Evolutionary conservation across 2,113 vertebrate species (phyloP).

Genomic region (Nesogale talazaci): DNA sequence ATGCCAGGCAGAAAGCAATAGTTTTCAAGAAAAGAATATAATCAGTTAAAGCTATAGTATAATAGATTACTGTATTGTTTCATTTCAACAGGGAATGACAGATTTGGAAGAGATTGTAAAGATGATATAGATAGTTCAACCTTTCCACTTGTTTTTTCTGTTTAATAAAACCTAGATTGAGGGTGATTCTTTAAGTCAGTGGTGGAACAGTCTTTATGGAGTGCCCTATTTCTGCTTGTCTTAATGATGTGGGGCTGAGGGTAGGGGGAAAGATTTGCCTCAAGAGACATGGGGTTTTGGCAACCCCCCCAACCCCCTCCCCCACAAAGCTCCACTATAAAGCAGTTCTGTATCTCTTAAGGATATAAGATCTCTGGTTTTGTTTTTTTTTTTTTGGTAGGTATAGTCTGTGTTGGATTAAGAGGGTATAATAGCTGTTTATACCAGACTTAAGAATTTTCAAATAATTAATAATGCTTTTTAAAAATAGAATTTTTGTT

Average conservation of each 20-base stretch:
- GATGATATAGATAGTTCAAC: neutral
- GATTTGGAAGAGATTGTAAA: neutral
- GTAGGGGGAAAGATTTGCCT: slow-evolving; percentile 17
- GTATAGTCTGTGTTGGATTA: neutral
- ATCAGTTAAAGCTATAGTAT: neutral
- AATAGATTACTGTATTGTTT: slow-evolving; percentile 11
- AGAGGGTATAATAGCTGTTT: neutral
- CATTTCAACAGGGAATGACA: neutral
- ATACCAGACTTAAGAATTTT: neutral
- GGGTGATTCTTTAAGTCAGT: neutral
- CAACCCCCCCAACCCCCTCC: too few relatives aligned
- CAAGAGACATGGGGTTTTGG: neutral
- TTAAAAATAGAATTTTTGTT: too few relatives aligned
- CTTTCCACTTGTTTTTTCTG: neutral
- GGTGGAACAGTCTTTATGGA: neutral
- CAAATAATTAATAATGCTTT: slow-evolving; percentile 8
- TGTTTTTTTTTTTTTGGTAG: neutral
- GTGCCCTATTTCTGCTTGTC: neutral
- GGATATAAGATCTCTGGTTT: neutral
- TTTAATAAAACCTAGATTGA: neutral
- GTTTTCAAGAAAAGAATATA: neutral
- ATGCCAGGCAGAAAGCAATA: neutral
- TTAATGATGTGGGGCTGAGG: neutral
- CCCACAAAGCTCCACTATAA: neutral
- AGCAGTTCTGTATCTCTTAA: neutral